phyloP scores from a whole-genome alignment of 1,140 invertebrate genomes.

The Leptinotarsa undecemlineata region DNA sequence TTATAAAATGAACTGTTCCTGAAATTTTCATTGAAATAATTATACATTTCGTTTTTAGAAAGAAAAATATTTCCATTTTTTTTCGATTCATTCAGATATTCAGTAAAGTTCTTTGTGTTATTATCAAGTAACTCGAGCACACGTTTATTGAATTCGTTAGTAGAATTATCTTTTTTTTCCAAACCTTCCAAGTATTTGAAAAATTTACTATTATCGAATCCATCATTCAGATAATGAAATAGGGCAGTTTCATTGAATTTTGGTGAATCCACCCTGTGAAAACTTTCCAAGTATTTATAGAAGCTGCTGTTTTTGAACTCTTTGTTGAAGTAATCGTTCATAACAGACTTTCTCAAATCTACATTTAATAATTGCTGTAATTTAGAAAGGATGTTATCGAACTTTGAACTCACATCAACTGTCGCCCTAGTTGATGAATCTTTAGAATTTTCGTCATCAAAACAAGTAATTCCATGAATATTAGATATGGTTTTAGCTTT shows the following conservation, averaged over 20 bases:
- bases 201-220: conserved; percentile 9
- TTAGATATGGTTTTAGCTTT: background rate
- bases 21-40: conserved; percentile 13
- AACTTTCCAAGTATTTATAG: conserved; percentile 19
- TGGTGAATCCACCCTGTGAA: background rate
- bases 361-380: background rate
- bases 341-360: background rate
- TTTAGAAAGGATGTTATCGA: conserved; percentile 4
- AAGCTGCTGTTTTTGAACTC: conserved; percentile 22
- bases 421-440: background rate
- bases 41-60: conserved; percentile 8
- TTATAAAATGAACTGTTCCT: conserved; percentile 6
- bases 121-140: background rate
- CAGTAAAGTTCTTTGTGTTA: background rate
- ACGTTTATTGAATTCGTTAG: background rate
- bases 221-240: background rate
- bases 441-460: background rate
- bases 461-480: conserved; percentile 18
- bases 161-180: background rate
- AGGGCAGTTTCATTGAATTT: conserved; percentile 5
- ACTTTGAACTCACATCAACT: background rate
- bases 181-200: conserved; percentile 20
- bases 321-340: conserved; percentile 13
- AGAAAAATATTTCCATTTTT: background rate
- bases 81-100: conserved; percentile 12